These are phyloP conservation scores for Xenopus tropicalis DNA, from an alignment of 2,113 vertebrate species.

Conservation along the genomic window DNA sequence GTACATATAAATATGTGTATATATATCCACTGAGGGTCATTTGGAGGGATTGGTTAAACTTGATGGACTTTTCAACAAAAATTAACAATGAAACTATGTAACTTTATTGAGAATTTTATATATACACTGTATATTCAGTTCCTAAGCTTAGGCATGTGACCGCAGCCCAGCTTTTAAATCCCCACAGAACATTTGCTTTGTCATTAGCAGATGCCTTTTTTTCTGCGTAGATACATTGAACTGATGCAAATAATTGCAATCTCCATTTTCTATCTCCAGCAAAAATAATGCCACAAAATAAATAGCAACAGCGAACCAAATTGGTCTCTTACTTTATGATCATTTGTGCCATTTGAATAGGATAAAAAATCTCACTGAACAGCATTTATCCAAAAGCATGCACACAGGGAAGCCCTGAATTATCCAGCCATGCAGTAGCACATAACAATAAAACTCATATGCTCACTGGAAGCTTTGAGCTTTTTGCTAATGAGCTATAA, in stretches of 20 bases:
- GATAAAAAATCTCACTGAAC: constrained; percentile 17
- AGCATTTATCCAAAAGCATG: constrained; percentile 19
- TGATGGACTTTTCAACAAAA: no score
- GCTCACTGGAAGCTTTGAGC: constrained; percentile 22
- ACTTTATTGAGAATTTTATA: no score
- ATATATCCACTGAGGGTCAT: no score
- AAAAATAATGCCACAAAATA: neutral
- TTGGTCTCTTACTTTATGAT: constrained; percentile 12
- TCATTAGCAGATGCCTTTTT: no score
- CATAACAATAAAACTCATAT: constrained; percentile 36
- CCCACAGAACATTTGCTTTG: no score
- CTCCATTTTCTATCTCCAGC: neutral
- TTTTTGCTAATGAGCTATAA: constrained; percentile 37
- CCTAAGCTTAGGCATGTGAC: no score
- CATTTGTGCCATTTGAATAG: constrained; percentile 12
- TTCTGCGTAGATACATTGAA: neutral
- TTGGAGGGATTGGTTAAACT: no score
- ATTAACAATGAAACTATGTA: no score
- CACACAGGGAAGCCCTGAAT: constrained; percentile 33
- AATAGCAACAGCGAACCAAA: constrained; percentile 1
- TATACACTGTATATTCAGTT: no score
- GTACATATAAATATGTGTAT: no score
- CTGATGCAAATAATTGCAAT: neutral
- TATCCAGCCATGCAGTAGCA: constrained; percentile 25
- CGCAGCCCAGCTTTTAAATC: no score